Base-by-base conservation (phyloP, 2,888 invertebrate genomes). In the Drosophila meridiana region DNA sequence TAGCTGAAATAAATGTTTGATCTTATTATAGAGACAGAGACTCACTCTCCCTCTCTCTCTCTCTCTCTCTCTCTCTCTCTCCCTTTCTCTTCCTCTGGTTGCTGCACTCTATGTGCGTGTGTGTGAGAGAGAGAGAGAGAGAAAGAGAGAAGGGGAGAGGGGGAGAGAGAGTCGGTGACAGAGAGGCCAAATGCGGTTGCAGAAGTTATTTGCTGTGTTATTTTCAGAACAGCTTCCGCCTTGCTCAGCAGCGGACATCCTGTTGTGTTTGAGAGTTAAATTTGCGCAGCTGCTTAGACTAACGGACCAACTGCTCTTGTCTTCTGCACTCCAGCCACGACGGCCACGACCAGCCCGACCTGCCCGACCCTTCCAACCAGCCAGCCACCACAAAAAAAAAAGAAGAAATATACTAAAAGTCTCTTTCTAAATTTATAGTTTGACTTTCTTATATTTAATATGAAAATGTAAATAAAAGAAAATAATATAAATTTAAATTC, bases 121-220 rank as follows among this genome's bases (percentile, higher is more conserved):
- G 60, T 55, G 52, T 58, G 57, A 40, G 20, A 58, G 47, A 7
- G 6, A 7, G 48, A 14, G 14, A 45, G 26, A 45, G 28, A n/a
- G 30, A 14, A 8, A 45, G 26, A 45, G 28, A n/a, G 30, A 14
- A 8, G 8, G 14, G 2, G 11, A 11, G 26, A 28, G 13, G 8
- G 4, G 8, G 4, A 30, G 30, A 50, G n/a, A 32, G 30, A 20
- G 69, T 4, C 11, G 13, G 5, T 9, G 45, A 26, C 26, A 67
- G 63, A 61, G 71, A 80, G 70, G 71, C 90, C 86, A 79, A 88
- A 83, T 90, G 89, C 78, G 89, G 89, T 86, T 86, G 87, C 83
- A 76, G 82, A 90, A 88, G 89, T 90, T 89, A 90, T 89, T 90
- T 89, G 88, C 90, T 87, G 88, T 89, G 90, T 89, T 90, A 90